Evolutionary conservation across 2,888 invertebrate species (phyloP), one percentile per base, ranked within the genome.

Genomic region (Agriotes lineatus): DNA sequence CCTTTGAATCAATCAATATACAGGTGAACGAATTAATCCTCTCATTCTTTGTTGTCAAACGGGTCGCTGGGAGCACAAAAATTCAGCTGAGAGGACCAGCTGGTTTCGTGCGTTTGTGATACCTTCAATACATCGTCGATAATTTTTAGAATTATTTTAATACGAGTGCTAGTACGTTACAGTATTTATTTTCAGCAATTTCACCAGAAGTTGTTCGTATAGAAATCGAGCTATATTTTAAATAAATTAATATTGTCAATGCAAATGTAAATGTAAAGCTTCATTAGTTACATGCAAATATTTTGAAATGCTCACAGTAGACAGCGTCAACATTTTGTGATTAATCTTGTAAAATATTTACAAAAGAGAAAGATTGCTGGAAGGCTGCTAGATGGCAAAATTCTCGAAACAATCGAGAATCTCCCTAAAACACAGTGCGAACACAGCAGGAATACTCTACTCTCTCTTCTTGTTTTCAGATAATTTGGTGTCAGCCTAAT

Each of bases 341-440:
- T 48, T 48, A 48, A 48, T 48, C 48, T 48, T 20, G 48, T 48
- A 48, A 48, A 48, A 48, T 48, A 48, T 48, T 48, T 48, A 48
- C 48, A 48, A 25, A 48, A 22, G 48, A 25, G 48, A 48, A 48
- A 48, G 20, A 48, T 22, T 20, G 48, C 48, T 48, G 20, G 12
- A 48, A 22, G 48, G n/a, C 9, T 25, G 25, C 4, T 7, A 25
- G 25, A 25, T 7, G 25, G 25, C 25, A 25, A 25, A 7, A 25
- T 5, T 7, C 25, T 25, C 7, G 18, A 48, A 48, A 20, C n/a
- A n/a, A n/a, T n/a, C 48, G 48, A 48, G 48, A 48, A 22, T 22
- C 48, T 48, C 22, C 22, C 12, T 22, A 48, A 48, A 48, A 48
- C 16, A 45, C 45, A 9, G 48, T 9, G 12, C 22, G 12, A 48